Conservation (phyloP, 2,113 vertebrate species). For the Pedetes capensis region DNA sequence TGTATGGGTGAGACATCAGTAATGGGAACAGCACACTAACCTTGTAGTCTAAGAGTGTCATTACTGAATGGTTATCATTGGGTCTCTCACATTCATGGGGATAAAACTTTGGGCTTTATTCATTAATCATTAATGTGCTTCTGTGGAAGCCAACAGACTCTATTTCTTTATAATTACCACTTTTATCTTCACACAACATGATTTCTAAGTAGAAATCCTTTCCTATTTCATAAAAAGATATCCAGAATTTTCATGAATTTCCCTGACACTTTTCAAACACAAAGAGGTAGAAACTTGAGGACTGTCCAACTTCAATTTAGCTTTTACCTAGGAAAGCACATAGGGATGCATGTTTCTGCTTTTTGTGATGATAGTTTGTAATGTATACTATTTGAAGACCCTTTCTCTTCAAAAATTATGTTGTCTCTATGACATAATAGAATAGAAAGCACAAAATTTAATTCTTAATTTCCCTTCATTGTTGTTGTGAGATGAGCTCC, state of each 20-base stretch:
- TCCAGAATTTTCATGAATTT: background rate
- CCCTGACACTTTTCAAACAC: background rate
- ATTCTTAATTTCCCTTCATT: background rate
- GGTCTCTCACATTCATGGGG: background rate
- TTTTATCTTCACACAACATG: background rate
- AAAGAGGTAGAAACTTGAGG: background rate
- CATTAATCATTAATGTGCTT: background rate
- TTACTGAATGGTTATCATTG: too few relatives aligned
- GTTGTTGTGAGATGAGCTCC: too few relatives aligned
- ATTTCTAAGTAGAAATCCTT: background rate
- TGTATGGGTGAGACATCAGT: background rate
- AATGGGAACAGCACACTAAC: background rate
- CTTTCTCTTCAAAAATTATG: background rate
- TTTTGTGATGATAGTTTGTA: background rate
- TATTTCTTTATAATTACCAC: background rate
- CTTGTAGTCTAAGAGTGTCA: background rate
- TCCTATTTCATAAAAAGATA: background rate
- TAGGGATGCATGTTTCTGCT: background rate
- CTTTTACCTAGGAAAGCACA: background rate
- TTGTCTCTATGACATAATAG: background rate
- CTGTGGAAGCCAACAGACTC: background rate
- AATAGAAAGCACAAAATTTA: background rate
- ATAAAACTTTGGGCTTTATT: background rate
- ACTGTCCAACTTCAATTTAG: background rate
- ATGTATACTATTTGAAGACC: background rate